Conservation (phyloP, 2,888 invertebrate genomes). For the Encarsia formosa region DNA sequence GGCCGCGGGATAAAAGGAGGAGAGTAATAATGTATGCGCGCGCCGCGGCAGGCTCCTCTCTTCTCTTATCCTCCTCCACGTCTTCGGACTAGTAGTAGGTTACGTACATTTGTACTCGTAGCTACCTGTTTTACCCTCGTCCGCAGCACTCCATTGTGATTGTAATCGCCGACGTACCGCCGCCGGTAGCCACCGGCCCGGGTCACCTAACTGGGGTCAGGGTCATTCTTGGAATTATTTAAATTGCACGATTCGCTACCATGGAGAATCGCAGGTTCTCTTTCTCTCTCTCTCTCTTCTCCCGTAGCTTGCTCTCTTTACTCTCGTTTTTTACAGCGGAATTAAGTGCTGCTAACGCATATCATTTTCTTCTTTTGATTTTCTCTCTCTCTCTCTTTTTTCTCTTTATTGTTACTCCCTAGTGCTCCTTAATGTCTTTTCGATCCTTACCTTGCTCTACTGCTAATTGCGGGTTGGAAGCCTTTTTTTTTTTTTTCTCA, state of each 20-base stretch:
- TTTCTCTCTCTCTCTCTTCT: slow-evolving; percentile 2
- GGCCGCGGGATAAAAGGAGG: background rate
- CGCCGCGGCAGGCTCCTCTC: slow-evolving; percentile 26
- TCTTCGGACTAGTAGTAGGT: slow-evolving; percentile 12
- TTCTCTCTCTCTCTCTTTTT: slow-evolving; percentile 14
- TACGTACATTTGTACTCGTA: slow-evolving; percentile 29
- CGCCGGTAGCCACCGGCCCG: slow-evolving; percentile 9
- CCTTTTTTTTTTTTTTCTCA: too few relatives aligned
- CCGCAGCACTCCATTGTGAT: slow-evolving; percentile 37
- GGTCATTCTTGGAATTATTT: slow-evolving; percentile 42
- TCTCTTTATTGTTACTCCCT: too few relatives aligned
- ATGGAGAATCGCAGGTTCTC: slow-evolving; percentile 16
- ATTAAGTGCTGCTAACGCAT: background rate
- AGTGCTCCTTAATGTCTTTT: too few relatives aligned
- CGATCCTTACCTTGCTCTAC: too few relatives aligned
- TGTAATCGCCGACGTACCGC: slow-evolving; percentile 36
- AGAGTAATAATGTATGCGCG: slow-evolving; percentile 35
- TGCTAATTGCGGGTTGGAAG: too few relatives aligned
- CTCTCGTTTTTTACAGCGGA: background rate
- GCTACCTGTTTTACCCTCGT: slow-evolving; percentile 43
- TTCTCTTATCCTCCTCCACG: background rate
- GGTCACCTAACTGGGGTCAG: slow-evolving; percentile 41
- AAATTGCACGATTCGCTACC: slow-evolving; percentile 35
- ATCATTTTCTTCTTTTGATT: slow-evolving; percentile 5
- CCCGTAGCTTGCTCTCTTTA: background rate